phyloP scores from a whole-genome alignment of 2,113 vertebrate species.

The Limanda limanda region DNA sequence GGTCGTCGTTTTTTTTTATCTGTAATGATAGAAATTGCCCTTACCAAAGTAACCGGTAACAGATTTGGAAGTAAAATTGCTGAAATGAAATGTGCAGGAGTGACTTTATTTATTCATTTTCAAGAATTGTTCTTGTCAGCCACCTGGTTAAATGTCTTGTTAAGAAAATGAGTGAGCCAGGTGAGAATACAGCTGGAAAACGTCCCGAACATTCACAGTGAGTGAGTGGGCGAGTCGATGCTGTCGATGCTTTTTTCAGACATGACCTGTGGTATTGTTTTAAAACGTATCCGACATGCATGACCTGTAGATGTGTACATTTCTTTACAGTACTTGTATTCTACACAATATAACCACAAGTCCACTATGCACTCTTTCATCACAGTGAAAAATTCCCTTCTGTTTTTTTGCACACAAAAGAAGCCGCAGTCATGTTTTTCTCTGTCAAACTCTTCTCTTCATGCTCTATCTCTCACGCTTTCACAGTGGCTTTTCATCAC shows the following conservation, averaged over 20 bases:
- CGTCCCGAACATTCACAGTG: too few relatives aligned
- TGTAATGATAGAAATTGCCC: too few relatives aligned
- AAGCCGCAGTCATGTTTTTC: slow-evolving; percentile 20
- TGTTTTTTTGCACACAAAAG: slow-evolving; percentile 14
- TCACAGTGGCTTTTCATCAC: slow-evolving; percentile 52
- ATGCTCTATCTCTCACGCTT: slow-evolving; percentile 44
- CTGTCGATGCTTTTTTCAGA: too few relatives aligned
- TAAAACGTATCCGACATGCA: background rate
- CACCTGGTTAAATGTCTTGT: too few relatives aligned
- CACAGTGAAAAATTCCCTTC: slow-evolving; percentile 33
- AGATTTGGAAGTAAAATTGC: background rate
- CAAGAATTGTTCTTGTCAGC: too few relatives aligned
- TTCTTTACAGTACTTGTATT: slow-evolving; percentile 15
- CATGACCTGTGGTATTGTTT: too few relatives aligned
- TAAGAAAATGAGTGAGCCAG: too few relatives aligned
- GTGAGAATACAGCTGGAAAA: too few relatives aligned
- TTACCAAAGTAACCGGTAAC: background rate
- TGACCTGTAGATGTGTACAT: background rate
- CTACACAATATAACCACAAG: slow-evolving; percentile 33
- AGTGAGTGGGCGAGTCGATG: too few relatives aligned
- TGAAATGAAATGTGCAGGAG: background rate
- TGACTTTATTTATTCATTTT: too few relatives aligned
- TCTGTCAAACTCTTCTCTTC: slow-evolving; percentile 23
- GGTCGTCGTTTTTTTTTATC: too few relatives aligned
- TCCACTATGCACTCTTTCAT: background rate